Base-by-base conservation (phyloP, 2,113 vertebrate genomes). In the Bombycilla garrulus region DNA sequence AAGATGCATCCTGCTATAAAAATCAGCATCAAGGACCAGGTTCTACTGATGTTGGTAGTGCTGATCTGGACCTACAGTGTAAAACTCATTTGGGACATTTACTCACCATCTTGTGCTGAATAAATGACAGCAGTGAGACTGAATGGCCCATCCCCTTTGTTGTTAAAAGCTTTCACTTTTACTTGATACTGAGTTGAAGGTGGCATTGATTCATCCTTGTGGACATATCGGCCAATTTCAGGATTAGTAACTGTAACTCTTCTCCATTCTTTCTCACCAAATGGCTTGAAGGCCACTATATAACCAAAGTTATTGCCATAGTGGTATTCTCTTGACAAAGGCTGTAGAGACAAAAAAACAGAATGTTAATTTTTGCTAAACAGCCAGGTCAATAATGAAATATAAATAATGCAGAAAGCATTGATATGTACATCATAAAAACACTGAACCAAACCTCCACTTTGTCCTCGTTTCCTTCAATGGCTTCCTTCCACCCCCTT, bases 101-200 rank as follows among this genome's bases (percentile, higher is more conserved):
- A 96, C 99, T 98, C 91, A 99, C 99, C 98, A 2, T 99, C 99
- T 89, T 99, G 98, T 15, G 99, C 99, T 10, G 99, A 99, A 66
- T 98, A 98, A 92, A 99, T 98, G 64, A 97, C 84, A 14, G 99
- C 98, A 15, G 98, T 98, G 22, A 98, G 96, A 95, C 99, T 99
- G 96, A 98, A 99, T 4, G 99, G 99, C 29, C 99, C 99, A 56
- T 99, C 99, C 45, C 99, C 99, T 95, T 98, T 96, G 85, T 94
- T 98, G 96, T 99, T 99, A 97, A 99, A 99, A 11, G 99, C 99
- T 96, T 99, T 99, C 57, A 99, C 98, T 98, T 99, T 99, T n/a
- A 99, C 99, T 94, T 99, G 98, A 81, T 99, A 99, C 17, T 98
- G 96, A 10, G 98, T 99, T 58, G 97, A 97, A 15, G 99, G 98